phyloP scores from a whole-genome alignment of 2,888 invertebrate species.

The Cataglyphis albicans region DNA sequence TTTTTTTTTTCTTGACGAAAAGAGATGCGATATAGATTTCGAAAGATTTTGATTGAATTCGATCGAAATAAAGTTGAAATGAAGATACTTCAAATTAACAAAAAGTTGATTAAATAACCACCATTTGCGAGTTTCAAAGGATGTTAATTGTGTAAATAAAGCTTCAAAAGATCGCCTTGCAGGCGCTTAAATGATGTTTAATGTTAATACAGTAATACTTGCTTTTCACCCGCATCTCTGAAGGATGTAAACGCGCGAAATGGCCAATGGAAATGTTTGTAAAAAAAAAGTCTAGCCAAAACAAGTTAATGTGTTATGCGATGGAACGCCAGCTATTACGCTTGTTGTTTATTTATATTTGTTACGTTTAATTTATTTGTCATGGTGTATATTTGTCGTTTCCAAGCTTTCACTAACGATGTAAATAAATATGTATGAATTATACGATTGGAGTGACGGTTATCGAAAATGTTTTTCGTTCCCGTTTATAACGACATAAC shows the following conservation, averaged over 20 bases:
- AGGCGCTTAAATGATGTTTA: slow-evolving; percentile 2
- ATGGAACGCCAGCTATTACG: not conserved
- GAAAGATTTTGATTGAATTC: not conserved
- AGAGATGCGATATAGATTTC: not conserved
- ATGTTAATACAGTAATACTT: not conserved
- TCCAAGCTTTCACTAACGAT: slow-evolving; percentile 28
- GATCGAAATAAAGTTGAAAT: not conserved
- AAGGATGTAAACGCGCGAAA: not conserved
- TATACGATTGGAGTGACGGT: slow-evolving; percentile 44
- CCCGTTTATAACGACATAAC: slow-evolving; percentile 48
- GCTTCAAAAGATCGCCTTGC: slow-evolving; percentile 1
- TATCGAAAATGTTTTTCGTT: slow-evolving; percentile 46
- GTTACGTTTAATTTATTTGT: slow-evolving; percentile 33
- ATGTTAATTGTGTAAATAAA: not conserved
- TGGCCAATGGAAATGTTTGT: not conserved
- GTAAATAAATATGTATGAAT: slow-evolving; percentile 45
- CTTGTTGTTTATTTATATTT: slow-evolving; percentile 30
- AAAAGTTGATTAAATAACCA: slow-evolving; percentile 14
- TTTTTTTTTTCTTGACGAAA: not conserved
- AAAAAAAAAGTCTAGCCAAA: slow-evolving; percentile 2
- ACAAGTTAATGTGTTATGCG: slow-evolving; percentile 32
- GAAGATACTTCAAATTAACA: not conserved
- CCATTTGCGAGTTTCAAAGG: not conserved
- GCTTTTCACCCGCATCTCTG: not conserved
- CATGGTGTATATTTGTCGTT: slow-evolving; percentile 43